phyloP scores from a whole-genome alignment of 2,113 vertebrate genomes.

The Pantherophis guttatus region DNA sequence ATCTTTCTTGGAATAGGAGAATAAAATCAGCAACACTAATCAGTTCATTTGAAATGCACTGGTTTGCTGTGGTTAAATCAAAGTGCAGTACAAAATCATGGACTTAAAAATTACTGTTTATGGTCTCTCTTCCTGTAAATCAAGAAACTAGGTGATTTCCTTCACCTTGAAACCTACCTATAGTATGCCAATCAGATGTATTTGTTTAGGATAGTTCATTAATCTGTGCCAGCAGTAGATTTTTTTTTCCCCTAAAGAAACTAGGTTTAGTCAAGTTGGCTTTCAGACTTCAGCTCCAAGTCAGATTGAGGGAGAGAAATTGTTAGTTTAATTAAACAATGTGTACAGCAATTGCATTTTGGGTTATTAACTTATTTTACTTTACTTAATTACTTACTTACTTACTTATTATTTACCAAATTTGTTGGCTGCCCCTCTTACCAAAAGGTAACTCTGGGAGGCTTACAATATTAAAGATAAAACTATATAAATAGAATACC shows the following conservation, averaged over 20 bases:
- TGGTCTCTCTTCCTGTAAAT: not conserved
- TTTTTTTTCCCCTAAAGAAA: not conserved
- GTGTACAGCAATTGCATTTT: not conserved
- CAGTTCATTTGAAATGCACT: not conserved
- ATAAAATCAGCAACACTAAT: not conserved
- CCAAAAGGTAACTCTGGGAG: not conserved
- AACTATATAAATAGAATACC: not conserved
- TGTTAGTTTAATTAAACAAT: not conserved
- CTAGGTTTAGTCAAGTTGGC: not conserved
- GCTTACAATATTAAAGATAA: not conserved
- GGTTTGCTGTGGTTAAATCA: not conserved
- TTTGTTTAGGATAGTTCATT: not conserved
- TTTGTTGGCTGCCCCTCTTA: not conserved
- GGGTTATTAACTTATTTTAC: not conserved
- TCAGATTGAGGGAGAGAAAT: not conserved
- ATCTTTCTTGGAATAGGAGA: not conserved
- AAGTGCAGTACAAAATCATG: not conserved
- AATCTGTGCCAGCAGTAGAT: too few species aligned
- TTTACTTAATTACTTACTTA: too few species aligned
- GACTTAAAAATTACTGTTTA: not conserved
- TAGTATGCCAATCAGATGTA: not conserved
- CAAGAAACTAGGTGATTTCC: not conserved
- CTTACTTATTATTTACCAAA: not conserved
- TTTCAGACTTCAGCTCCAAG: not conserved
- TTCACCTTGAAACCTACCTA: not conserved